Evolutionary conservation across 2,797 vertebrate species (phyloP), one percentile per base, ranked within the genome.

Genomic region (Tauraco hartlaubi): DNA sequence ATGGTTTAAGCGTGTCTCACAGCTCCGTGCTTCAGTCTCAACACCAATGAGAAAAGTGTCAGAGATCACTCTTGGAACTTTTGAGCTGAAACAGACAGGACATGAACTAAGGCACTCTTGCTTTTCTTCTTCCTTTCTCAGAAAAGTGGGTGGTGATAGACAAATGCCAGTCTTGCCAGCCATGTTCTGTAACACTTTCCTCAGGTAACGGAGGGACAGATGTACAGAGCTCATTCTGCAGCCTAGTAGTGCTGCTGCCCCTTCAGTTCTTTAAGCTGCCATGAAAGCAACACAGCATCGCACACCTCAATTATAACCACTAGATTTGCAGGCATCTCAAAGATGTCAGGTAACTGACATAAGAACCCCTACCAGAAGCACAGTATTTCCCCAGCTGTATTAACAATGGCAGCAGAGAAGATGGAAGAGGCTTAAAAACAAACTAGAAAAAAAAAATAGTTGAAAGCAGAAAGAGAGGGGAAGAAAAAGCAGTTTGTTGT

Each of bases 361-460:
- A 0, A 76, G 22, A 81, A 86, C 29, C 49, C 28, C 58, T 81
- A 86, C 15, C 22, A 90, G 20, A 78, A 58, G 29, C 25, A 59
- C 37, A 39, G 5, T 18, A 49, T 39, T 81, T 52, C 49, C 69
- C 44, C 31, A 85, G 33, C 25, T 75, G 2, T 25, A 79, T 46
- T 78, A 94, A 90, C 31, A 81, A n/a, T 2, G 6, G 28, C 31
- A 90, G 67, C 31, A 85, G 11, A 79, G 20, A 83, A 77, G n/a
- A 92, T 21, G 15, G 9, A 88, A 82, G n/a, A 95, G 46, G 13
- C 31, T 85, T 67, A 74, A 67, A 89, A 68, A 76, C 11, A 51
- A 81, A 71, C 29, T 35, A 82, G 35, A 56, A 54, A 77, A 49
- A 68, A 19, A 9, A 7, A 21, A 3, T 11, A 66, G 8, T 5